Base-by-base conservation (phyloP, 2,113 vertebrate species). In the Macaca mulatta region DNA sequence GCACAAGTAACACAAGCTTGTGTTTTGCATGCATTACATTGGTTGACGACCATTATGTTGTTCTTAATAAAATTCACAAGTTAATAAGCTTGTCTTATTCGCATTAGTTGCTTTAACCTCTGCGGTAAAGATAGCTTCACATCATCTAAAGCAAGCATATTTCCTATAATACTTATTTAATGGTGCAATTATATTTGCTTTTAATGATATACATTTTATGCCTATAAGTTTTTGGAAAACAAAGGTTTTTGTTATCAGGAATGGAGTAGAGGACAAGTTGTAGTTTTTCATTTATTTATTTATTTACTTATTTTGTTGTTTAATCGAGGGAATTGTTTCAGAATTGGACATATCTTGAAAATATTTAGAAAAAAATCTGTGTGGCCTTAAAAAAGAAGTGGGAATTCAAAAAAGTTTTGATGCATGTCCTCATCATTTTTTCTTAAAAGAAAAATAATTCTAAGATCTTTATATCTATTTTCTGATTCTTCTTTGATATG, bases 201-300 rank as follows among this genome's bases (percentile, higher is more conserved):
- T 75, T 48, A 84, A 67, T 86, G n/a, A 40, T 13, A 97, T 27
- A 18, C 22, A 59, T 90, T 90, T 96, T n/a, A 80, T 90, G 79
- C 0, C 1, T 83, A 14, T 43, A 75, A 35, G 6, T 13, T 79
- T 25, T 77, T 78, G 38, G 48, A 89, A 14, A 96, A 30, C 11
- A 96, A 27, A 50, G n/a, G 8, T 84, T 89, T 82, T 45, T 84
- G 22, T 77, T 70, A 81, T 57, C 67, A 70, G 25, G 32, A 75
- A 72, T 8, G 74, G 30, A 72, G 8, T 52, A 87, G 22, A 93
- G 30, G 12, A 80, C 1, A 85, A 90, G 11, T 10, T 27, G 30
- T 40, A 48, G 0, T 88, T 84, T 90, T 17, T 87, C 3, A 16
- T 74, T 30, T 64, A 14, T 85, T 27, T 55, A 87, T 30, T 50